Base-by-base conservation (phyloP, 2,797 vertebrate species). In the Coregonus suidteri region DNA sequence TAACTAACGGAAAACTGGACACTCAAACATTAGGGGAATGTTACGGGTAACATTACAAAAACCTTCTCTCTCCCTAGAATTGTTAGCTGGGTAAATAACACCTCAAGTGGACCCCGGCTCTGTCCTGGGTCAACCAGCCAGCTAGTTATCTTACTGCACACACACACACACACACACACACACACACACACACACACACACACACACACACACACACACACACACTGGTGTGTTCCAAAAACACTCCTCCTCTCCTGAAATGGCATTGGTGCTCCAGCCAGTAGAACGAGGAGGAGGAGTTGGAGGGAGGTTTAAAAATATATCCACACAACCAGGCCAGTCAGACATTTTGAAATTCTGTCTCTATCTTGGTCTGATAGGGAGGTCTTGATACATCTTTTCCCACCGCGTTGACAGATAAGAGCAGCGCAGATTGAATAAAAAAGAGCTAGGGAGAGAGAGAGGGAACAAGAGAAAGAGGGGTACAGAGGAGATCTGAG, bases 361-460 rank as follows among this genome's bases (percentile, higher is more conserved):
- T 90, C 85, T 91, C 85, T 89, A 90, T 92, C 89, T 89, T 77
- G 79, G 91, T 90, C 92, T 85, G 91, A 90, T 91, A 87, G 85
- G 92, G 89, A 96, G 96, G 96, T 98, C 94, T 94, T 95, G 96
- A 97, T 97, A 95, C 90, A 96, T 94, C 95, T 94, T 94, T 96
- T 94, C 95, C 93, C 90, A 90, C 90, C 83, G 88, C 87, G 85
- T 83, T 82, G 86, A 82, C 85, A 88, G 91, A 93, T 94, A 92
- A 91, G 85, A 90, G 86, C 81, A 80, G 84, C 81, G 79, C 87
- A 90, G 91, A 94, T 93, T 93, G 91, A 92, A 92, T 90, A 74
- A 67, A 69, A 89, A 88, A 91, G 85, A 85, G 85, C 74, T 74
- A 31, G 18, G n/a, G 9, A 47, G 71, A 66, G 74, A 52, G 52